These are phyloP conservation scores for Aldrovandia affinis DNA, from an alignment of 2,797 vertebrate genomes.

Conservation along the genomic window DNA sequence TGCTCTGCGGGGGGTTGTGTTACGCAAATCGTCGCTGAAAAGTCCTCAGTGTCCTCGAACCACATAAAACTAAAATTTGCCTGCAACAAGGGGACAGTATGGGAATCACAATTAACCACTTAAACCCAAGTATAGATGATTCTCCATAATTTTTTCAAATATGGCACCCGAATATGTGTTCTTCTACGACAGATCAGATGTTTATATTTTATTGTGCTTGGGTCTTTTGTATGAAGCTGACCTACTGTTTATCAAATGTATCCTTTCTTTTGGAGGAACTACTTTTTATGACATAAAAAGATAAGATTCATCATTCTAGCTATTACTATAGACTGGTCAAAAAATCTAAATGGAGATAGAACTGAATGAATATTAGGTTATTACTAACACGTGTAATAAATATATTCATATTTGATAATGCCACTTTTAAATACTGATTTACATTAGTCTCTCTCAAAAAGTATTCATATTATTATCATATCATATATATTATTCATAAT, in stretches of 20 bases:
- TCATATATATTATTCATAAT: not conserved
- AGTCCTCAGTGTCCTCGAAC: slow-evolving; percentile 1
- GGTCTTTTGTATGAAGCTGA: not conserved
- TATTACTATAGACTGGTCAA: too few relatives aligned
- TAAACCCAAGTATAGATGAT: not conserved
- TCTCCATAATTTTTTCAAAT: not conserved
- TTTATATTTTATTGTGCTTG: not conserved
- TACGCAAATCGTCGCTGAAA: not conserved
- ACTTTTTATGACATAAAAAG: not conserved
- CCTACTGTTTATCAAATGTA: not conserved
- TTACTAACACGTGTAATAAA: not conserved
- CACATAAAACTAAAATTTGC: slow-evolving; percentile 9
- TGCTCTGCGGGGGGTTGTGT: not conserved
- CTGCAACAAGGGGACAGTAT: not conserved
- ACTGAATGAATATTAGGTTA: not conserved
- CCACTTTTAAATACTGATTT: not conserved
- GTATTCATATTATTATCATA: too few relatives aligned
- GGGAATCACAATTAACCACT: slow-evolving; percentile 6
- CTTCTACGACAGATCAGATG: not conserved
- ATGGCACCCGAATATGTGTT: not conserved
- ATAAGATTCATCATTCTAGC: not conserved
- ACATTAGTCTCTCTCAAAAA: too few relatives aligned
- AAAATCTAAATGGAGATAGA: too few relatives aligned
- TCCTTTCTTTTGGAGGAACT: not conserved
- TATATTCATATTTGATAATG: not conserved